Evolutionary conservation across 2,113 vertebrate species (phyloP).

Genomic region (Rhineura floridana): DNA sequence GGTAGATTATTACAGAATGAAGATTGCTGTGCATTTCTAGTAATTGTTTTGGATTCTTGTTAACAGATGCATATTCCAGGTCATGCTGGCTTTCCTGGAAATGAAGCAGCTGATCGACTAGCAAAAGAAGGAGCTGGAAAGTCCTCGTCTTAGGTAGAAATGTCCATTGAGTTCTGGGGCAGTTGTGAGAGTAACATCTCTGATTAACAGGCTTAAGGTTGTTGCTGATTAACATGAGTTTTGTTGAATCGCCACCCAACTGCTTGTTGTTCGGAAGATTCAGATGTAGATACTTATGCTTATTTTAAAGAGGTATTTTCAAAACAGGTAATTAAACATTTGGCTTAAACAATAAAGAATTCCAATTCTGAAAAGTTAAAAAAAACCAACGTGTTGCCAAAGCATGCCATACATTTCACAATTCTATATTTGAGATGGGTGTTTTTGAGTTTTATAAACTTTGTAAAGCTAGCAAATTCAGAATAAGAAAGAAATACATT

Average conservation of each 20-base stretch:
- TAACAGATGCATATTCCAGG: conserved; percentile 91
- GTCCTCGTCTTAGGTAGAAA: conserved; percentile 28
- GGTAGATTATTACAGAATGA: neutral
- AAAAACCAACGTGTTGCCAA: neutral
- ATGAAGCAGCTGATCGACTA: conserved; percentile 92
- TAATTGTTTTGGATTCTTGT: neutral
- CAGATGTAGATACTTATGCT: neutral
- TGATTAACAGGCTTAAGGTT: neutral
- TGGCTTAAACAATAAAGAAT: neutral
- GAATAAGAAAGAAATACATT: neutral
- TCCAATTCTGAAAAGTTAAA: neutral
- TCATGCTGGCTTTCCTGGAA: conserved; percentile 90
- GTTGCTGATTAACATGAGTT: neutral
- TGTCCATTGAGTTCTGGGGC: neutral
- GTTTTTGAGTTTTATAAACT: neutral
- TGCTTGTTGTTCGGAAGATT: neutral
- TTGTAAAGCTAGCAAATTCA: neutral
- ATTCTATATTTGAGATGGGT: neutral
- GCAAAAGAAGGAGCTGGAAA: conserved; percentile 88
- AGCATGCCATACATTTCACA: neutral
- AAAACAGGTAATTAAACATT: neutral
- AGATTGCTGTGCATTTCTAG: neutral
- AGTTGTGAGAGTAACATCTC: neutral
- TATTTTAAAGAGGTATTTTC: neutral
- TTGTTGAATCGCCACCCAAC: neutral